Evolutionary conservation across 1,140 invertebrate genomes (phyloP).

Genomic region (Drosophila insularis): DNA sequence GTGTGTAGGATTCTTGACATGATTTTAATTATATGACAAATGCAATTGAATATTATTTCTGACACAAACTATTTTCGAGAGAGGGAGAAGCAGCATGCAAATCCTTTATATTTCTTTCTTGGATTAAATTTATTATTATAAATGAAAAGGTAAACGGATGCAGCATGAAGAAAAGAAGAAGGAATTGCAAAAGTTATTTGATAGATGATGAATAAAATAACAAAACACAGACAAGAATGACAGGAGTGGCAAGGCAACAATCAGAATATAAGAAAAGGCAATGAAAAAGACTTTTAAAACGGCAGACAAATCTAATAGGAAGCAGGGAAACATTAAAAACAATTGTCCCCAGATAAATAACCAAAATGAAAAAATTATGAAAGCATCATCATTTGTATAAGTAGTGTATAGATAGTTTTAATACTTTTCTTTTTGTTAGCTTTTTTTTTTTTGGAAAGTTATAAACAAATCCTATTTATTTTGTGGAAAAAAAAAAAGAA

Average conservation of each 20-base stretch:
- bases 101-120: neutral
- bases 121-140: neutral
- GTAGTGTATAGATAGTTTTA: too few species aligned
- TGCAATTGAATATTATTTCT: slow-evolving; percentile 11
- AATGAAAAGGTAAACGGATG: neutral
- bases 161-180: neutral
- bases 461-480: slow-evolving; percentile 7
- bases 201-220: neutral
- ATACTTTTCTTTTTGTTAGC: too few species aligned
- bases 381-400: too few species aligned
- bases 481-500: neutral
- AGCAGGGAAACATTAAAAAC: too few species aligned
- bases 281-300: neutral
- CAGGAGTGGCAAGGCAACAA: neutral
- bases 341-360: too few species aligned
- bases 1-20: neutral
- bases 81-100: neutral
- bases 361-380: too few species aligned
- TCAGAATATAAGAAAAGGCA: neutral
- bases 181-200: neutral
- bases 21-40: slow-evolving; percentile 17
- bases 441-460: neutral
- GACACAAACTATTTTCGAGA: neutral
- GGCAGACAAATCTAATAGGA: neutral
- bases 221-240: neutral